A percentile compares a stretch with the other conserved stretches of the same genome.
phyloP scores from a whole-genome alignment of 2,113 vertebrate species.

The Camarhynchus parvulus region DNA sequence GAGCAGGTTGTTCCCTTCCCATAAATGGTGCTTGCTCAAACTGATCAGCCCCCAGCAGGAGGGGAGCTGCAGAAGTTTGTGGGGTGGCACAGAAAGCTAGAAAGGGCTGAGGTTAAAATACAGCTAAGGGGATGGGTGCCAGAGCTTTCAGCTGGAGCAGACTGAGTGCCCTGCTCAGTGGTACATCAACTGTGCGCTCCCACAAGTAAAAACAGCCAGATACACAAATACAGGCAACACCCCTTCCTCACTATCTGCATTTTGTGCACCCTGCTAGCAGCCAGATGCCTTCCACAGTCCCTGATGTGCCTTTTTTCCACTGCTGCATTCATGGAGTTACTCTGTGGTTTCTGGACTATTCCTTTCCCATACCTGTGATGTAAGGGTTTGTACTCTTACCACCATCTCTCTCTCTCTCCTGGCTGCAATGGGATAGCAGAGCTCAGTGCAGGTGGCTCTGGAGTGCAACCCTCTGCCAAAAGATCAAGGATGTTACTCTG shows the following conservation, averaged over 20 bases:
- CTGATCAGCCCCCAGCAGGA: not conserved
- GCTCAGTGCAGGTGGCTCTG: not conserved
- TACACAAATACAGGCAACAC: not conserved
- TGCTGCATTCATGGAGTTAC: not conserved
- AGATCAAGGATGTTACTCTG: not conserved
- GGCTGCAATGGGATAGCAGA: not conserved
- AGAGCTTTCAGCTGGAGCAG: not conserved
- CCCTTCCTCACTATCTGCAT: not conserved
- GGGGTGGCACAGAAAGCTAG: not conserved
- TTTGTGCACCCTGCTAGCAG: not conserved
- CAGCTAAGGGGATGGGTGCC: not conserved
- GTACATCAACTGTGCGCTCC: accelerated
- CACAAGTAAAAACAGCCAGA: not conserved
- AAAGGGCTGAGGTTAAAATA: not conserved
- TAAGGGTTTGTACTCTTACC: not conserved
- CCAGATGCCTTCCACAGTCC: not conserved
- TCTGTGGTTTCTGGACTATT: not conserved
- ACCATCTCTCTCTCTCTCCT: not conserved
- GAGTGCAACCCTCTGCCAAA: not conserved
- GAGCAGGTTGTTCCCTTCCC: slow-evolving; percentile 18
- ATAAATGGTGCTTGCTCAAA: slow-evolving; percentile 25
- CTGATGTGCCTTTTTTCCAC: not conserved
- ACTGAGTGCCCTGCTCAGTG: not conserved
- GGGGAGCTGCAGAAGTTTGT: not conserved
- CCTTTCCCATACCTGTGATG: not conserved